Base-by-base conservation (phyloP, 2,113 vertebrate species). In the Seriola aureovittata region DNA sequence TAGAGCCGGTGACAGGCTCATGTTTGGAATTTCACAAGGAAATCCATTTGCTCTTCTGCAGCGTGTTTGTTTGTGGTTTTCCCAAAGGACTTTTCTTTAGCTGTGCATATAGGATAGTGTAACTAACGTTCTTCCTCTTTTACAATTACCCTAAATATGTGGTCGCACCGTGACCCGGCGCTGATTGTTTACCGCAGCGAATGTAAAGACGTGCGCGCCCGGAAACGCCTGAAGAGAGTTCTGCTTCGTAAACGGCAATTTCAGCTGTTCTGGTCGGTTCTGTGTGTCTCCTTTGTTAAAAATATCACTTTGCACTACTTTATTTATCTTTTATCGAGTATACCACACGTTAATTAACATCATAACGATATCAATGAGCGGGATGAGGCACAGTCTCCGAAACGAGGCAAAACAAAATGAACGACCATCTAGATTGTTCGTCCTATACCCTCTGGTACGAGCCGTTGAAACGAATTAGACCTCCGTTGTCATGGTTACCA, bases 21-120 rank as follows among this genome's bases (percentile, higher is more conserved):
- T 88, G 90, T 85, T 90, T 88, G 86, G 86, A 88, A 87, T 92
- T 69, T 85, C 70, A 82, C 88, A 80, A 80, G 80, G 88, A 87
- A 88, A 81, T 90, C 73, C 62, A 77, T 86, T 91, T 38, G 58
- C 80, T 81, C 71, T 50, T 32, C 52, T 13, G 60, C 44, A 4
- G 48, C 32, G 48, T 52, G 80, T 91, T 87, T 91, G 82, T 85
- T 72, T 81, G 81, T 46, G 80, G 78, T 87, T 89, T 81, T 59
- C 75, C 81, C 75, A 65, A 64, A 88, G 70, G 14, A 54, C 63
- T 84, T 82, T 86, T 85, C 59, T 80, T 60, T 44, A 44, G 75
- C 62, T 10, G 55, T 13, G 12, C 48, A 71, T 55, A 29, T 6
- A 32, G 42, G 52, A 66, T 21, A 40, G 58, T 57, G 52, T 68